Percentiles rank a stretch among this genome's conserved stretches.
These are phyloP conservation scores for Machimus rusticus DNA, from an alignment of 2,888 invertebrate genomes.

Conservation along the genomic window DNA sequence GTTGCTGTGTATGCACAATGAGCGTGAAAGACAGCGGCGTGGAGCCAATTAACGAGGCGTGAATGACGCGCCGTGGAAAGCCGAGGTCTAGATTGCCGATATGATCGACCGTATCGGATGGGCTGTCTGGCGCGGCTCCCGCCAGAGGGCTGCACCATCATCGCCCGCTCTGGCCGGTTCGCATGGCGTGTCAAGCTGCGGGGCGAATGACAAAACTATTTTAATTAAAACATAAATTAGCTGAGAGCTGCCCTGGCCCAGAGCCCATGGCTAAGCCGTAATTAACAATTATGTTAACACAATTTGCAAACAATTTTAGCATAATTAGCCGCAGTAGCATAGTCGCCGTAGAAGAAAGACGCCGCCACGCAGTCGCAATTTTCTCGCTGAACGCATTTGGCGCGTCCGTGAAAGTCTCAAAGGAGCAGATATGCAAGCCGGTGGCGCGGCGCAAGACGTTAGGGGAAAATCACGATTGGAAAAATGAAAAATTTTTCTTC, in stretches of 20 bases:
- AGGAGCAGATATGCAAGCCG: neutral
- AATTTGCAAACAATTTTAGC: slow-evolving; percentile 47
- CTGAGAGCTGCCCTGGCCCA: slow-evolving; percentile 8
- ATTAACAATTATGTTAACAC: slow-evolving; percentile 48
- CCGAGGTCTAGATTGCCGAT: neutral
- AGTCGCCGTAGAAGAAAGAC: slow-evolving; percentile 37
- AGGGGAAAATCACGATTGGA: slow-evolving; percentile 26
- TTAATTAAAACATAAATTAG: slow-evolving; percentile 47
- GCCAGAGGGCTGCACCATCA: neutral
- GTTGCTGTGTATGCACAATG: neutral
- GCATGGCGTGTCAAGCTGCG: slow-evolving; percentile 1
- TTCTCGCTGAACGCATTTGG: slow-evolving; percentile 12
- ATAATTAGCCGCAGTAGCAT: slow-evolving; percentile 40
- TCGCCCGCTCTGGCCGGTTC: neutral
- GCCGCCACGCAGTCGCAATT: slow-evolving; percentile 41
- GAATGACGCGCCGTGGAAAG: slow-evolving; percentile 22
- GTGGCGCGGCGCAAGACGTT: neutral
- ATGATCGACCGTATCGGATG: slow-evolving; percentile 7
- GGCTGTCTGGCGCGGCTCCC: neutral
- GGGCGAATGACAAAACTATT: slow-evolving; percentile 35
- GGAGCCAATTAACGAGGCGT: slow-evolving; percentile 36
- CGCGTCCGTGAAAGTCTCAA: neutral
- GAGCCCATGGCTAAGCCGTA: slow-evolving; percentile 33
- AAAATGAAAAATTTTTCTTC: slow-evolving; percentile 42
- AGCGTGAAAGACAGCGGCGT: neutral